Conservation (phyloP, 1,140 invertebrate genomes). For the silkworm (Bombyx mori) region DNA sequence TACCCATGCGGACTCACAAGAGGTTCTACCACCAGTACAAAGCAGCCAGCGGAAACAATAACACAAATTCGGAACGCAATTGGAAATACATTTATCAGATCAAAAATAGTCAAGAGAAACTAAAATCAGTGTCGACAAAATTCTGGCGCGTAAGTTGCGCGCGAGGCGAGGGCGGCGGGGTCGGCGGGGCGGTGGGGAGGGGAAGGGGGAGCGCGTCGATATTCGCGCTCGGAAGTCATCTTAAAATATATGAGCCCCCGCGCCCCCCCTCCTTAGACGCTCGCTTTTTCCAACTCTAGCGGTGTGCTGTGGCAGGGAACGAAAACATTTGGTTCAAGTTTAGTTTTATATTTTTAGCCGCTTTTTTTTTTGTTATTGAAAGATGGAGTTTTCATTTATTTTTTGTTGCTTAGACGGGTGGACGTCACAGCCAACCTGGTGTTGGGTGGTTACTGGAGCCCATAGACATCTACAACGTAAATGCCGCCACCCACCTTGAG, state of each 20-base stretch:
- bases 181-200: conserved; percentile 15
- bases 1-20: too few species aligned
- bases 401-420: too few species aligned
- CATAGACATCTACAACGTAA: too few species aligned
- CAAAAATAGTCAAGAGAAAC: not conserved
- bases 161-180: conserved; percentile 1
- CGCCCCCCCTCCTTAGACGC: conserved; percentile 57
- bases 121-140: conserved; percentile 17
- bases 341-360: not conserved
- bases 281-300: conserved; percentile 56
- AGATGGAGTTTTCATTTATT: not conserved
- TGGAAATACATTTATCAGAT: too few species aligned
- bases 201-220: conserved; percentile 44
- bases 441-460: too few species aligned
- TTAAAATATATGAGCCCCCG: conserved; percentile 62
- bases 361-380: not conserved
- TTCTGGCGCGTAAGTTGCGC: conserved; percentile 16
- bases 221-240: conserved; percentile 63
- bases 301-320: conserved; percentile 25
- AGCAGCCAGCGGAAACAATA: too few species aligned
- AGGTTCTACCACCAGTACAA: too few species aligned
- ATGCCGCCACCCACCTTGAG: too few species aligned
- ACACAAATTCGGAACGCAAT: too few species aligned
- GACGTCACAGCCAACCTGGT: too few species aligned
- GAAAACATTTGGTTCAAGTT: conserved; percentile 35